Evolutionary conservation across 2,888 invertebrate species (phyloP), one percentile per base, ranked within the genome.

Genomic region (Campoplex capitator): DNA sequence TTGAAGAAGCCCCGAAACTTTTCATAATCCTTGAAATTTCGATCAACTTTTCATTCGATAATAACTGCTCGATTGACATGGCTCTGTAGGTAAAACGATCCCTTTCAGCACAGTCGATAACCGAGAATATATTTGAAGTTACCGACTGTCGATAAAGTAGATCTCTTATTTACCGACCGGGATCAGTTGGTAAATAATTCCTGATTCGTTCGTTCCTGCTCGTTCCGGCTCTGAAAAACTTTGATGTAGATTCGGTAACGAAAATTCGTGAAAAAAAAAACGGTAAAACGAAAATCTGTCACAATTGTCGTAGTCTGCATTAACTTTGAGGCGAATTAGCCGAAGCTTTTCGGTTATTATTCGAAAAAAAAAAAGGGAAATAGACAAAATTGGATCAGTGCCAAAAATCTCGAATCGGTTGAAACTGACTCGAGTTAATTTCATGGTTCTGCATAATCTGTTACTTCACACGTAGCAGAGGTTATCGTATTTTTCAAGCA

Each of bases 401-500:
- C 16, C 35, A 35, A 18, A 71, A 51, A 38, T n/a, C 11, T 13
- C 62, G n/a, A 32, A 18, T 70, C 7, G 23, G 23, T 23, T n/a
- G 45, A 23, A 38, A 45, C 42, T 45, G 11, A 70, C 16, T 67
- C 32, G 35, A 13, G 67, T 58, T 18, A n/a, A n/a, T 51, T 45
- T 45, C 45, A 45, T 45, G 45, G 11, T 45, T 11, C 11, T 9
- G 45, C 7, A 11, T 45, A 11, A 78, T 78, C 32, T 38, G 48
- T 56, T 58, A 38, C 42, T n/a, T 28, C 23, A 8, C 7, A 75
- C 56, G 28, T 38, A 45, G 73, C 45, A 9, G 58, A 75, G 74
- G 71, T 77, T 76, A 77, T 84, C 84, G 48, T 70, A 62, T 45
- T 48, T 70, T 58, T 42, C 4, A 28, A 42, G 9, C 51, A 7